phyloP scores from a whole-genome alignment of 53 echinoderm and acorn worm species.

The Zoroaster sp. region DNA sequence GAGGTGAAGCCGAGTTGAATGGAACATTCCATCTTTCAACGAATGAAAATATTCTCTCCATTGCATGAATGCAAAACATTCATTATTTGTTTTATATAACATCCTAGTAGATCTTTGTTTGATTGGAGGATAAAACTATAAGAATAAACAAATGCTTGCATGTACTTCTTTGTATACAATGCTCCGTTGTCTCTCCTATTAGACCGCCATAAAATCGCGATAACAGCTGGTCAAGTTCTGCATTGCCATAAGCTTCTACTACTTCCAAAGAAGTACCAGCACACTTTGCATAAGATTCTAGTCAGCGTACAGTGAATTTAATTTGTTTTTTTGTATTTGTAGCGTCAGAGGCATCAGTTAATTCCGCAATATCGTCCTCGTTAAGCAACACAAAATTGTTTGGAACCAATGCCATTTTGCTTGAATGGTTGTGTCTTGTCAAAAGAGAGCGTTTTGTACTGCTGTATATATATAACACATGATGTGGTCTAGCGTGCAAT shows the following conservation, averaged over 20 bases:
- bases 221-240: conserved; percentile 22
- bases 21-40: no score
- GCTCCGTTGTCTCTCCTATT: not conserved
- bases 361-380: conserved; percentile 26
- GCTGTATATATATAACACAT: no score
- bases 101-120: no score
- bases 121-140: no score
- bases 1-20: no score
- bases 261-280: not conserved
- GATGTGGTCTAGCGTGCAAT: no score
- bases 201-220: not conserved
- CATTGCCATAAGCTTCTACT: not conserved
- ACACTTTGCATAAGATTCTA: not conserved
- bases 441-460: no score
- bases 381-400: conserved; percentile 40
- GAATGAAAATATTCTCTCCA: no score
- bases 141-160: no score
- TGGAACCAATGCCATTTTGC: not conserved
- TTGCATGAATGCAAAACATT: no score
- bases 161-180: conserved; percentile 42
- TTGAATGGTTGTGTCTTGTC: no score
- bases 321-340: conserved; percentile 40
- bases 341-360: conserved; percentile 1
- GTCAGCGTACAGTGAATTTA: conserved; percentile 11
- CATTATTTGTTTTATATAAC: no score